Evolutionary conservation across 2,888 invertebrate genomes (phyloP).

Genomic region (Agrotis segetum): DNA sequence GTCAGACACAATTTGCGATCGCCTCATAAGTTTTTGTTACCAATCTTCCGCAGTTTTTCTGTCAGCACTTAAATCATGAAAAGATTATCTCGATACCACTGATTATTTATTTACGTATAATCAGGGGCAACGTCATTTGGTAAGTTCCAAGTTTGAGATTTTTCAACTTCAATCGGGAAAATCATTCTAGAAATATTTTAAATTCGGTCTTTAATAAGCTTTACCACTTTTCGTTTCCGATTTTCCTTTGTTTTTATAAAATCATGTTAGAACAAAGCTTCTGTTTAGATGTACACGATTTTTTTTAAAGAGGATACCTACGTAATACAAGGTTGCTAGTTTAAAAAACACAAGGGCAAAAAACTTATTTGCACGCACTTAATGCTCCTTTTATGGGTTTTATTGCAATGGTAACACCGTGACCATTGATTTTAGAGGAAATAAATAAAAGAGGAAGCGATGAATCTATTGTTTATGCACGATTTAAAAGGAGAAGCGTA

Average conservation of each 20-base stretch:
- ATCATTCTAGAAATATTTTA: neutral
- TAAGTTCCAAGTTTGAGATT: no score
- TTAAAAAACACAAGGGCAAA: conserved; percentile 59
- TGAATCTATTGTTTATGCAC: conserved; percentile 37
- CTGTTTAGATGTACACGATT: neutral
- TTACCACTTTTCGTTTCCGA: neutral
- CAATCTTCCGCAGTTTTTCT: conserved; percentile 61
- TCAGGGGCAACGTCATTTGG: no score
- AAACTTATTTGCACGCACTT: conserved; percentile 62
- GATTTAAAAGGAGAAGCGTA: conserved; percentile 31
- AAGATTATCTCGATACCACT: conserved; percentile 50
- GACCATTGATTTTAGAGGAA: conserved; percentile 32
- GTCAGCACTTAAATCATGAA: conserved; percentile 43
- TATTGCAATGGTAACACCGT: conserved; percentile 47
- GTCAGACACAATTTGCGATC: conserved; percentile 59
- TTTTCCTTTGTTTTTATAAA: neutral
- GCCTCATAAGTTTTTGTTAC: conserved; percentile 69
- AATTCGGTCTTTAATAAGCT: neutral
- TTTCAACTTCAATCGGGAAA: neutral
- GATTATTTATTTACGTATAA: conserved; percentile 37
- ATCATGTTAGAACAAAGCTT: conserved; percentile 3
- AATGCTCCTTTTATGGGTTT: conserved; percentile 21
- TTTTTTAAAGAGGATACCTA: conserved; percentile 41
- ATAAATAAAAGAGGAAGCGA: conserved; percentile 45
- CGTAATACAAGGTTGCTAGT: conserved; percentile 36